phyloP scores from a whole-genome alignment of 2,797 vertebrate genomes.

The Glossophaga mutica region DNA sequence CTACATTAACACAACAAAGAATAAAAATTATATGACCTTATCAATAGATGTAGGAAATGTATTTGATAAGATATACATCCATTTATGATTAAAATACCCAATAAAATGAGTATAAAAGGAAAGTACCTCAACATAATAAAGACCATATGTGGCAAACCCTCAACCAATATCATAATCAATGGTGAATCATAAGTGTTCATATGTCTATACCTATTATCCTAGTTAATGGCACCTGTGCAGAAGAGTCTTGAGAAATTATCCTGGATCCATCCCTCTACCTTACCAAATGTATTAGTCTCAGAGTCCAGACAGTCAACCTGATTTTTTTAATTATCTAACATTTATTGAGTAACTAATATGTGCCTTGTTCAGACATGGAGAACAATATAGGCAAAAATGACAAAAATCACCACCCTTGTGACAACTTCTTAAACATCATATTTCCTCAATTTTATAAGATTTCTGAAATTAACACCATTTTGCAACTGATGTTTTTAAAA shows the following conservation, averaged over 20 bases:
- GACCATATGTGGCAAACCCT: background rate
- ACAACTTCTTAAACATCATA: background rate
- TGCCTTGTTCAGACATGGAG: background rate
- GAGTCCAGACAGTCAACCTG: background rate
- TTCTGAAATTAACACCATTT: constrained; percentile 26
- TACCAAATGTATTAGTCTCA: background rate
- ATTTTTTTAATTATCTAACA: background rate
- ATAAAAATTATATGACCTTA: background rate
- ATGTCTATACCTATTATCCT: background rate
- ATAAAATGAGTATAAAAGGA: background rate
- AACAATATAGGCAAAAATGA: background rate
- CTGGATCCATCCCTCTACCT: background rate
- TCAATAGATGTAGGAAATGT: background rate
- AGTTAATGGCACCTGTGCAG: background rate
- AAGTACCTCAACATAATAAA: background rate
- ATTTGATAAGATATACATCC: background rate
- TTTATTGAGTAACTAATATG: background rate
- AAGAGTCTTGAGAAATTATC: constrained; percentile 7
- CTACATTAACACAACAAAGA: background rate
- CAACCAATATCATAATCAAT: background rate
- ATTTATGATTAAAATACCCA: background rate
- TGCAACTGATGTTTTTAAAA: background rate
- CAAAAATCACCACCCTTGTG: background rate
- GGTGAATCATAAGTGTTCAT: background rate
- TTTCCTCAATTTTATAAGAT: constrained; percentile 7